Evolutionary conservation across 2,888 invertebrate species (phyloP).

Genomic region (Sphaeridia pumilis): DNA sequence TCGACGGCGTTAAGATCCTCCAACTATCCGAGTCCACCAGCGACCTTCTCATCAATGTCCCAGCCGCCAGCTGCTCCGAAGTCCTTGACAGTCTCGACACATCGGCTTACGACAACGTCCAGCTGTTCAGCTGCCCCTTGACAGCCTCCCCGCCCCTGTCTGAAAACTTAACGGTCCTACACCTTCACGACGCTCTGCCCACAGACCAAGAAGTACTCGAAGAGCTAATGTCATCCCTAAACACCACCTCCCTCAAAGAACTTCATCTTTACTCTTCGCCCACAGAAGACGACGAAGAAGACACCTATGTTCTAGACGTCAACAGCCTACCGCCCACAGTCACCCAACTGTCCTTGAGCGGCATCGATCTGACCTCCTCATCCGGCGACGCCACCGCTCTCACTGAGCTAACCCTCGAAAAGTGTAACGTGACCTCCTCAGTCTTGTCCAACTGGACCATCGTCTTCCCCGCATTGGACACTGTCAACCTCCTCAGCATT

Average conservation of each 20-base stretch:
- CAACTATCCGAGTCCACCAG: not conserved
- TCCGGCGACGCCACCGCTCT: not conserved
- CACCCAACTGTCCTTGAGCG: not conserved
- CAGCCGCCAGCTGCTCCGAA: not conserved
- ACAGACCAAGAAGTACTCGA: not conserved
- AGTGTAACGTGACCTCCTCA: not conserved
- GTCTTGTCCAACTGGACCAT: not conserved
- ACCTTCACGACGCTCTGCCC: not conserved
- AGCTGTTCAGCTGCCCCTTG: not conserved
- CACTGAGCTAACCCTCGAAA: not conserved
- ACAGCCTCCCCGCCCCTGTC: not conserved
- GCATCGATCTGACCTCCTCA: not conserved
- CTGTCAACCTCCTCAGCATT: not conserved
- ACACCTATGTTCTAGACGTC: not conserved
- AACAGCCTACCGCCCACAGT: not conserved
- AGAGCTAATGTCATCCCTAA: not conserved
- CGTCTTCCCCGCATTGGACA: not conserved
- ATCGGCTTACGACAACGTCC: not conserved
- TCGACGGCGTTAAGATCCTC: conserved; percentile 1
- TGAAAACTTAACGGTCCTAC: not conserved
- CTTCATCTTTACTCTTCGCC: not conserved
- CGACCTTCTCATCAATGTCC: not conserved
- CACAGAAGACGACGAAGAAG: not conserved
- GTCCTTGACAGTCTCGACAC: not conserved
- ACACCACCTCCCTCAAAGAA: not conserved